Conservation (phyloP, 2,888 invertebrate genomes). For the Cacoxenus indagator region DNA sequence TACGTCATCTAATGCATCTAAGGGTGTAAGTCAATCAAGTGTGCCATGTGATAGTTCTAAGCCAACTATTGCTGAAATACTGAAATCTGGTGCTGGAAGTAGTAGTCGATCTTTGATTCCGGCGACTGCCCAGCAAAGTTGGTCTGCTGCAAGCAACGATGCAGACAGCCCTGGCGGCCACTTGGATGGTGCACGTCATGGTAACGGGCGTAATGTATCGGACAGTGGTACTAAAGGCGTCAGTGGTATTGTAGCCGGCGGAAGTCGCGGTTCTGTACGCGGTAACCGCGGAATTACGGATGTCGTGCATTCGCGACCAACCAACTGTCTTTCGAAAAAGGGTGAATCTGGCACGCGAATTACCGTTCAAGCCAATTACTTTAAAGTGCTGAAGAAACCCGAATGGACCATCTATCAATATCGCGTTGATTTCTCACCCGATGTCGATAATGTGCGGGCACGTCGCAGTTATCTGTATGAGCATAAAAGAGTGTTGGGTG, state of each 20-base stretch:
- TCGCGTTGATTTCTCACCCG: too few relatives aligned
- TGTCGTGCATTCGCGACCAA: constrained; percentile 58
- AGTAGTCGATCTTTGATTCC: too few relatives aligned
- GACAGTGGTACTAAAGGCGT: too few relatives aligned
- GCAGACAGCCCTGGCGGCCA: constrained; percentile 49
- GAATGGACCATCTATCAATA: too few relatives aligned
- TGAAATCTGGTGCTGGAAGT: background rate
- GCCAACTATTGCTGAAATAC: too few relatives aligned
- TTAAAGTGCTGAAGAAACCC: constrained; percentile 75
- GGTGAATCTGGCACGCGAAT: constrained; percentile 73
- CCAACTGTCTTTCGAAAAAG: constrained; percentile 46
- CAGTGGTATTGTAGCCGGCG: too few relatives aligned
- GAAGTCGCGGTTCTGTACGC: constrained; percentile 63
- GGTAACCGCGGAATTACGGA: constrained; percentile 62
- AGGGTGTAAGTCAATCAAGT: too few relatives aligned
- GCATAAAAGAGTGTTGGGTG: constrained; percentile 77
- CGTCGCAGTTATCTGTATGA: too few relatives aligned
- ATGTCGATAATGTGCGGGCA: too few relatives aligned
- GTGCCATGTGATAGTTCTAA: background rate
- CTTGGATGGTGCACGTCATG: constrained; percentile 63
- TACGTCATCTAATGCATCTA: too few relatives aligned
- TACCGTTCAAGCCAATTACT: constrained; percentile 78
- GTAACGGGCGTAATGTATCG: background rate
- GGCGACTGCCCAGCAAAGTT: too few relatives aligned
- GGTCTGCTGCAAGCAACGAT: too few relatives aligned